Evolutionary conservation across 2,797 vertebrate genomes (phyloP).

Genomic region (Streptopelia turtur): DNA sequence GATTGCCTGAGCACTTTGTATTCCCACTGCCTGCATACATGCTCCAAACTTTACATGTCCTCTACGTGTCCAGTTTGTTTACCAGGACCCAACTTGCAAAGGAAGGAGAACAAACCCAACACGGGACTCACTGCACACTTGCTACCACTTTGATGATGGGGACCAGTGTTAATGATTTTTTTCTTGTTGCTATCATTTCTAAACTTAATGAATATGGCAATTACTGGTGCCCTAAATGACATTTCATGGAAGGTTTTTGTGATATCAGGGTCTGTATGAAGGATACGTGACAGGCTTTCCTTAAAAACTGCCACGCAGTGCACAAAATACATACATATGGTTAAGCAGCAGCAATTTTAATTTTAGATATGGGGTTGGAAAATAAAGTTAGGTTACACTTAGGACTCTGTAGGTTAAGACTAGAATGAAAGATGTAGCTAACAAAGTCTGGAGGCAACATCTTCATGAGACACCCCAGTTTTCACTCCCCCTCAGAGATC

Average conservation of each 20-base stretch:
- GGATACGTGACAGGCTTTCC: neutral
- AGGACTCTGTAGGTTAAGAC: neutral
- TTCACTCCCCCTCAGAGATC: neutral
- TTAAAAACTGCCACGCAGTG: neutral
- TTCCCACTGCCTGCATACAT: neutral
- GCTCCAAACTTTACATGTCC: neutral
- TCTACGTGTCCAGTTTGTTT: neutral
- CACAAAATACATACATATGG: neutral
- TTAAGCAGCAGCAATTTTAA: constrained; percentile 10
- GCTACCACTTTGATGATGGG: neutral
- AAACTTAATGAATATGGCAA: neutral
- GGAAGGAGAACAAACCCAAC: neutral
- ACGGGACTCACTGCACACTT: neutral
- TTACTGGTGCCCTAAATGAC: neutral
- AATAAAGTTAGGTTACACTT: neutral
- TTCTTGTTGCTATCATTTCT: neutral
- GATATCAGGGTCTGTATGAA: neutral
- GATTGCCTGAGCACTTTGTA: neutral
- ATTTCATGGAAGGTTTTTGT: neutral
- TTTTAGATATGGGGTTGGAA: constrained; percentile 1
- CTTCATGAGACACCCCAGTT: constrained; percentile 27
- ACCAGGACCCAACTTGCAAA: neutral
- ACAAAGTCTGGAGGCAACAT: constrained; percentile 1
- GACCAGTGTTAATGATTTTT: neutral
- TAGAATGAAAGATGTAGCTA: neutral